These are phyloP conservation scores for Pelvicachromis taeniatus DNA, from an alignment of 2,113 vertebrate species.

Conservation along the genomic window DNA sequence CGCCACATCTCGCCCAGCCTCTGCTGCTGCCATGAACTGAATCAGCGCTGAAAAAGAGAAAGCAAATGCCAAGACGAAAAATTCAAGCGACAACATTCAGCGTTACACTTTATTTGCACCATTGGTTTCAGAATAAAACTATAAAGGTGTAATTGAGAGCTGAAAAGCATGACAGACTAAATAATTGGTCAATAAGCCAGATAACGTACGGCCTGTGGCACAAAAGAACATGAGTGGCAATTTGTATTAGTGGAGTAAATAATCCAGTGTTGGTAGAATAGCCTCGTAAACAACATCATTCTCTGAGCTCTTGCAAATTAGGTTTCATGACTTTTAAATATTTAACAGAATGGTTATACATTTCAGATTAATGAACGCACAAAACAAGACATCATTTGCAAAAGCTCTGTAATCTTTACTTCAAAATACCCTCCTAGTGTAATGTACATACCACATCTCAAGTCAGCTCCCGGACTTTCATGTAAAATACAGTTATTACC, in stretches of 20 bases:
- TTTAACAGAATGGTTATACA: conserved; percentile 58
- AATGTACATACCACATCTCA: conserved; percentile 15
- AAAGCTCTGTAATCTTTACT: conserved; percentile 36
- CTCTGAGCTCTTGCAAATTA: conserved; percentile 47
- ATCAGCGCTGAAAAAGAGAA: conserved; percentile 82
- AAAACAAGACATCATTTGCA: conserved; percentile 30
- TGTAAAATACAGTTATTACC: conserved; percentile 25
- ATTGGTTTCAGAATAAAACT: not conserved
- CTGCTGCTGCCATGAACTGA: conserved; percentile 91
- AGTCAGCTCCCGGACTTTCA: not conserved
- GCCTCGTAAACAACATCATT: conserved; percentile 31
- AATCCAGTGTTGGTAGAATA: conserved; percentile 13
- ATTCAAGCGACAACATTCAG: not conserved
- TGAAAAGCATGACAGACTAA: not conserved
- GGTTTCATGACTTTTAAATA: conserved; percentile 51
- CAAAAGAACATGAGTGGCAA: conserved; percentile 26
- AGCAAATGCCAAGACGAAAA: not conserved
- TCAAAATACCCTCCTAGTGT: conserved; percentile 1
- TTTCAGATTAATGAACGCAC: conserved; percentile 49
- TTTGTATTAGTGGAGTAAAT: conserved; percentile 52
- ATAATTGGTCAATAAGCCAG: conserved; percentile 37
- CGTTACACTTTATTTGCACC: not conserved
- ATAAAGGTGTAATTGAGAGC: conserved; percentile 26
- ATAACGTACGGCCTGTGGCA: conserved; percentile 1
- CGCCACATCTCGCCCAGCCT: conserved; percentile 87